These are phyloP conservation scores for Ictalurus furcatus DNA, from an alignment of 2,113 vertebrate species.

Conservation along the genomic window DNA sequence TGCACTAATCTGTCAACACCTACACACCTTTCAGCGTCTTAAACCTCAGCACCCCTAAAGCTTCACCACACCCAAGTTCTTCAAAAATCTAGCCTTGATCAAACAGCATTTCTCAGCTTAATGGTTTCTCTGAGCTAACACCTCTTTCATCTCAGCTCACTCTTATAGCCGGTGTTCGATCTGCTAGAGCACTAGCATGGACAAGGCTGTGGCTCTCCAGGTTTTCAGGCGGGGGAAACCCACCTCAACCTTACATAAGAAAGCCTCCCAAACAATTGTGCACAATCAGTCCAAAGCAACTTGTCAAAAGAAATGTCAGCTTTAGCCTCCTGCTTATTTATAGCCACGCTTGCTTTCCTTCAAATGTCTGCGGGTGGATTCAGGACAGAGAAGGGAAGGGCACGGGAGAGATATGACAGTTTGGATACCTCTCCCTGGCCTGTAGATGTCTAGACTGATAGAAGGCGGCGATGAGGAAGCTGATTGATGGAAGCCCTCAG, in stretches of 20 bases:
- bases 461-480: constrained; percentile 50
- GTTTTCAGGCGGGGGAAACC: not conserved
- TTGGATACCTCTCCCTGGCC: constrained; percentile 25
- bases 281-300: not conserved
- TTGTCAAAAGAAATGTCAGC: not conserved
- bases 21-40: not conserved
- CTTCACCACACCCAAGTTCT: not conserved
- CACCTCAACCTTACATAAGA: not conserved
- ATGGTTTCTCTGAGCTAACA: not conserved
- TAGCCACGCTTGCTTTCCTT: constrained; percentile 9
- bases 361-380: constrained; percentile 7
- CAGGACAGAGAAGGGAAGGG: not conserved
- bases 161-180: not conserved
- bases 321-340: constrained; percentile 29
- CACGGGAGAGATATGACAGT: constrained; percentile 12
- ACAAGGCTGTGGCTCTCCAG: not conserved
- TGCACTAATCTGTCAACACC: not conserved
- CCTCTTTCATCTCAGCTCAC: not conserved
- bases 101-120: not conserved
- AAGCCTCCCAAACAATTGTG: not conserved
- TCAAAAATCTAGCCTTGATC: not conserved
- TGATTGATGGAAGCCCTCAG: constrained; percentile 66
- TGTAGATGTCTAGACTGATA: constrained; percentile 60
- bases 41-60: not conserved
- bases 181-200: not conserved